Evolutionary conservation across 2,888 invertebrate genomes (phyloP).

Genomic region (Sabatieria punctata): DNA sequence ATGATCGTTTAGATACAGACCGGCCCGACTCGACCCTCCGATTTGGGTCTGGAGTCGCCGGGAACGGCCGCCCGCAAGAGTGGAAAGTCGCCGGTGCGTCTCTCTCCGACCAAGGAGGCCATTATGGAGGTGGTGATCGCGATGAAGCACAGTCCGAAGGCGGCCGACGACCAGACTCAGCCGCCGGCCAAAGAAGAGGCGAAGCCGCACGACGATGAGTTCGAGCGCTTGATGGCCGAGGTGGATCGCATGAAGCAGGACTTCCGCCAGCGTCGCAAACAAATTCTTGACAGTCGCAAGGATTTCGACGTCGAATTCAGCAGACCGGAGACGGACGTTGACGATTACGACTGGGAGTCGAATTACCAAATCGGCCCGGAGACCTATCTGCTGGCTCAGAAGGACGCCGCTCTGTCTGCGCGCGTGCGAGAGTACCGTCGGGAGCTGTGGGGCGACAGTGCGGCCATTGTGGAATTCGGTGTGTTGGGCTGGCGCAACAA

Average conservation of each 20-base stretch:
- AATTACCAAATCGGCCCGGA: conserved; percentile 93
- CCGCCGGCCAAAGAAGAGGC: conserved; percentile 7
- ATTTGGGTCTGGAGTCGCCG: no score
- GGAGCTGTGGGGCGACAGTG: conserved; percentile 24
- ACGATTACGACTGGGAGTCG: conserved; percentile 33
- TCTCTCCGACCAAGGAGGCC: conserved; percentile 23
- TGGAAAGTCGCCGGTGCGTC: conserved; percentile 20
- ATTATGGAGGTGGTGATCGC: conserved; percentile 27
- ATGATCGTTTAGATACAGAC: no score
- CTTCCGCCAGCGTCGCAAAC: conserved; percentile 3
- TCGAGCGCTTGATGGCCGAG: conserved; percentile 17
- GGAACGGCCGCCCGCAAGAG: no score
- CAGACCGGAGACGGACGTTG: conserved; percentile 20
- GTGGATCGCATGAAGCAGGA: conserved; percentile 14
- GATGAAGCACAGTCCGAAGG: not conserved
- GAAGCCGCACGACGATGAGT: conserved; percentile 10
- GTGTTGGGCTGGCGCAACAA: conserved; percentile 24
- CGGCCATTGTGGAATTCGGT: conserved; percentile 21
- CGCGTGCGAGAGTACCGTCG: conserved; percentile 28
- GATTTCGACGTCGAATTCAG: conserved; percentile 18
- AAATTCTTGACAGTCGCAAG: conserved; percentile 9
- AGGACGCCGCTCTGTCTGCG: conserved; percentile 81
- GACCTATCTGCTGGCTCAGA: conserved; percentile 76
- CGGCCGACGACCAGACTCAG: not conserved
- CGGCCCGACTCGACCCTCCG: no score